Conservation (phyloP, 2,113 vertebrate genomes). For the Agapornis roseicollis region DNA sequence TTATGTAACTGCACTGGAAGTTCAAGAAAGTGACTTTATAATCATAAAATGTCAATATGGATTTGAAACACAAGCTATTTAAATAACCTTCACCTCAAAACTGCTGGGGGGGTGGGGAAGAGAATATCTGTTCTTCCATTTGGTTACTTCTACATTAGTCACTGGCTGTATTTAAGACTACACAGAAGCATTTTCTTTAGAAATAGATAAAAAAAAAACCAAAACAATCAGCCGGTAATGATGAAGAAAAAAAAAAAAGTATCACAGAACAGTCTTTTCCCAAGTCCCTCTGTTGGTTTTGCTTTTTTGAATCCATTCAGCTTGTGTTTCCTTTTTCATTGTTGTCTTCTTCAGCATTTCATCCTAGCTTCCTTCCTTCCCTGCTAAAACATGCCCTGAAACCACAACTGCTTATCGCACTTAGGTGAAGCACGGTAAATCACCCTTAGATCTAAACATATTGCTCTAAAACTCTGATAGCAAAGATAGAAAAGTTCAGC, state of each 20-base stretch:
- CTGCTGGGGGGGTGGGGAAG: neutral
- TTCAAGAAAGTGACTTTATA: neutral
- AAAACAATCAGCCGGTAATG: neutral
- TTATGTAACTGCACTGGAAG: neutral
- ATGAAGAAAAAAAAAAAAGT: too few species aligned
- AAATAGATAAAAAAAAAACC: neutral
- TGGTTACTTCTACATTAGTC: neutral
- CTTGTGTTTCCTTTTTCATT: conserved; percentile 7
- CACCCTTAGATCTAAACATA: neutral
- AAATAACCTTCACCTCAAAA: neutral
- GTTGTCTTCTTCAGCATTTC: neutral
- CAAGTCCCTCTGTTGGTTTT: neutral
- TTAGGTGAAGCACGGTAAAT: neutral
- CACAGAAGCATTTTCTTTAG: neutral
- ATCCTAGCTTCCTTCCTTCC: conserved; percentile 17
- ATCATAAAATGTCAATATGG: neutral
- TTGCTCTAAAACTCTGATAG: neutral
- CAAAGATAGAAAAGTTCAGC: neutral
- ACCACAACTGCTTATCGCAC: conserved; percentile 9
- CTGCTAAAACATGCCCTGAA: neutral
- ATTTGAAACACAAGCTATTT: conserved; percentile 39
- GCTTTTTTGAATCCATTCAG: neutral
- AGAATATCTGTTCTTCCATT: neutral
- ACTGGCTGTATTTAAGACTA: neutral
- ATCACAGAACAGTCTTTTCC: neutral